These are phyloP conservation scores for Xanthorhoe spadicearia DNA, from an alignment of 2,888 invertebrate genomes.

Conservation along the genomic window DNA sequence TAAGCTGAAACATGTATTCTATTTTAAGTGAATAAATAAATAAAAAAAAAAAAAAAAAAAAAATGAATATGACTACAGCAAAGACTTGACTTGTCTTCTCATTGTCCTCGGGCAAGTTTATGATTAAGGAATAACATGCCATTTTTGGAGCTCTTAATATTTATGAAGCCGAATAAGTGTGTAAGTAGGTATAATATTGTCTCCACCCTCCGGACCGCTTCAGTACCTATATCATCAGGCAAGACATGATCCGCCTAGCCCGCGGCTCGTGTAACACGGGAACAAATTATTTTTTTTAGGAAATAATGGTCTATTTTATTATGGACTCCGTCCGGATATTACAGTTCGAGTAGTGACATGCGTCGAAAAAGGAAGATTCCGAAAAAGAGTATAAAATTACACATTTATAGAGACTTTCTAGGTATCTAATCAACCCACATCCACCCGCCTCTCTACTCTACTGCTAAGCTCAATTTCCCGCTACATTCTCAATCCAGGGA, in stretches of 20 bases:
- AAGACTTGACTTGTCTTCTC: slow-evolving; percentile 3
- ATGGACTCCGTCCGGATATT: too few species aligned
- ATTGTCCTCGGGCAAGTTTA: slow-evolving; percentile 2
- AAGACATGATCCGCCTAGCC: slow-evolving; percentile 12
- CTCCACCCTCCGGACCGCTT: neutral
- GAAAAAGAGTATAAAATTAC: neutral
- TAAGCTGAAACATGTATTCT: too few species aligned
- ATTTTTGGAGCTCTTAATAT: slow-evolving; percentile 6
- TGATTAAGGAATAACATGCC: neutral
- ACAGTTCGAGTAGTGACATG: too few species aligned
- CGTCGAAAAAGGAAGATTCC: too few species aligned
- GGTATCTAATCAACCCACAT: neutral
- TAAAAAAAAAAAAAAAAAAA: too few species aligned
- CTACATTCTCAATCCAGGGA: too few species aligned
- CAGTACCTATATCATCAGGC: slow-evolving; percentile 1
- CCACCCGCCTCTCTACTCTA: too few species aligned
- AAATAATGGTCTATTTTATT: neutral
- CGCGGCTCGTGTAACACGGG: neutral
- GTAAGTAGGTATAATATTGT: neutral
- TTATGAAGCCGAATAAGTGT: slow-evolving; percentile 14
- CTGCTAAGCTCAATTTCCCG: too few species aligned
- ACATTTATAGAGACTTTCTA: neutral
- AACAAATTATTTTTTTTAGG: neutral
- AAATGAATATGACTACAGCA: too few species aligned
- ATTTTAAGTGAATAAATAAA: too few species aligned